Evolutionary conservation across 2,113 vertebrate species (phyloP).

Genomic region (Grallaria varia): DNA sequence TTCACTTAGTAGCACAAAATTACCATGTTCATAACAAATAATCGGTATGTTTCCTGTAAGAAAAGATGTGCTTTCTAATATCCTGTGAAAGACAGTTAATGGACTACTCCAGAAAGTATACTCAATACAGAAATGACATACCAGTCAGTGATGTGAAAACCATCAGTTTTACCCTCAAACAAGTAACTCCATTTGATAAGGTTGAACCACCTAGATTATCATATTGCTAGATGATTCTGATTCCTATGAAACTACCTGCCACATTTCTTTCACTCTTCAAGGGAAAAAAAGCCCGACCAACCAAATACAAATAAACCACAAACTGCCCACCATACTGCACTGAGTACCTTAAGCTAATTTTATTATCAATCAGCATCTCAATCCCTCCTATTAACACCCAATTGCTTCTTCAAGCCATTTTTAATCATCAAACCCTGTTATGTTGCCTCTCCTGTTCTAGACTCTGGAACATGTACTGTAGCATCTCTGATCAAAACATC

Average conservation of each 20-base stretch:
- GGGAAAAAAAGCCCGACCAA: neutral
- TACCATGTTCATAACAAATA: neutral
- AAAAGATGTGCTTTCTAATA: neutral
- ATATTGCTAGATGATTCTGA: neutral
- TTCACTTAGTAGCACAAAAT: neutral
- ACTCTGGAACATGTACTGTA: neutral
- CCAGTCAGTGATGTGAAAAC: neutral
- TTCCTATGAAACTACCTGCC: neutral
- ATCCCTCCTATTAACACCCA: neutral
- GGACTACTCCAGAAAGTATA: neutral
- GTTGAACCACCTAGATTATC: neutral
- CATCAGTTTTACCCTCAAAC: neutral
- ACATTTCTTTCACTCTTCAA: neutral
- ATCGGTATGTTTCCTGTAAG: neutral
- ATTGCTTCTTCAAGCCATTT: neutral
- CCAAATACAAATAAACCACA: neutral
- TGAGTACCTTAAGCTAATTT: neutral
- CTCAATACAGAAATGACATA: neutral
- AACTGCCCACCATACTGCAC: neutral
- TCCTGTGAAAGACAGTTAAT: neutral
- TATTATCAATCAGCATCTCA: neutral
- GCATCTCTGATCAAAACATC: neutral
- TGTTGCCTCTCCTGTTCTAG: neutral
- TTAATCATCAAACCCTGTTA: neutral
- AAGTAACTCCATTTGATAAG: neutral